These are phyloP conservation scores for Drosophila anomalata DNA, from an alignment of 2,888 invertebrate genomes.

Conservation along the genomic window DNA sequence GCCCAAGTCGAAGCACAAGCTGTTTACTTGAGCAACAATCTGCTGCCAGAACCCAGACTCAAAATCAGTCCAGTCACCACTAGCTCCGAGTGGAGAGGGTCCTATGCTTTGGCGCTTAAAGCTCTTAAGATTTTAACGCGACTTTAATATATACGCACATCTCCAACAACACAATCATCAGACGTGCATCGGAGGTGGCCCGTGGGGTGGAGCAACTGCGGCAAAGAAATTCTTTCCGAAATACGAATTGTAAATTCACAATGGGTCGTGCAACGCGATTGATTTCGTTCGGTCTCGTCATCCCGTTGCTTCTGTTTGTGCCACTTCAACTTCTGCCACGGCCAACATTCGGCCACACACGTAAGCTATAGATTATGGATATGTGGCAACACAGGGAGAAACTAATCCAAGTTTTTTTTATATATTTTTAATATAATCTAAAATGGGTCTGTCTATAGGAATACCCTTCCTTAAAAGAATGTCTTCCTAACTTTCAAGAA, in stretches of 20 bases:
- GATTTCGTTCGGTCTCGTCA: conserved; percentile 65
- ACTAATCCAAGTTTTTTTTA: conserved; percentile 5
- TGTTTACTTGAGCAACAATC: conserved; percentile 77
- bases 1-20: conserved; percentile 59
- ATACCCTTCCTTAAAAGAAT: too few relatives aligned
- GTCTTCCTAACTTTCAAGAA: too few relatives aligned
- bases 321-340: conserved; percentile 7
- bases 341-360: conserved; percentile 67
- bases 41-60: conserved; percentile 57
- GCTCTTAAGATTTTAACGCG: conserved; percentile 70
- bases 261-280: conserved; percentile 69
- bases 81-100: conserved; percentile 17
- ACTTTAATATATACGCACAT: conserved; percentile 64
- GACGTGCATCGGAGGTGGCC: neutral
- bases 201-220: conserved; percentile 24
- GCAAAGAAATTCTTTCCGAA: conserved; percentile 11
- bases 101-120: conserved; percentile 42
- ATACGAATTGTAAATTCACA: conserved; percentile 62
- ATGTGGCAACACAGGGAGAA: conserved; percentile 20
- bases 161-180: conserved; percentile 19
- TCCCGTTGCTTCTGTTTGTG: conserved; percentile 32
- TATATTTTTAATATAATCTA: too few relatives aligned
- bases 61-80: conserved; percentile 30
- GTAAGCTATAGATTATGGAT: conserved; percentile 63
- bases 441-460: too few relatives aligned